phyloP scores from a whole-genome alignment of 2,888 invertebrate species.

The Dyspetes luteomarginatus region DNA sequence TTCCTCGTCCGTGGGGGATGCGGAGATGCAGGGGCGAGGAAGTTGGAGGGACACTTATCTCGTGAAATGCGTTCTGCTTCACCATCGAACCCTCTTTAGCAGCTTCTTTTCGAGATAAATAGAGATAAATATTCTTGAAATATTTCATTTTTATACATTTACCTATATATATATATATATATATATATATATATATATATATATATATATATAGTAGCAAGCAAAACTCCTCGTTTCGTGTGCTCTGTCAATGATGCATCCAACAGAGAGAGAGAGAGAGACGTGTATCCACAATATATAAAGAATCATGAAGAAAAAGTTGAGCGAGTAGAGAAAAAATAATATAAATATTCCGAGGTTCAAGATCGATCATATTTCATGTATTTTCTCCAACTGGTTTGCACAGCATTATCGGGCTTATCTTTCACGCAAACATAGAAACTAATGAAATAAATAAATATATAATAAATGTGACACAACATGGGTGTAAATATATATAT shows the following conservation, averaged over 20 bases:
- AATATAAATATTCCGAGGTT: not conserved
- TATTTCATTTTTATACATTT: conserved; percentile 14
- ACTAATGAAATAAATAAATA: not conserved
- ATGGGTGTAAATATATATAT: not conserved
- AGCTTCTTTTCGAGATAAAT: not conserved
- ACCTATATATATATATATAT: too few species aligned
- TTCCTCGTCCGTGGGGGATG: not conserved
- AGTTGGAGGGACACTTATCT: conserved; percentile 8
- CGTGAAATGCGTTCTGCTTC: conserved; percentile 33
- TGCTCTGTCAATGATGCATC: too few species aligned
- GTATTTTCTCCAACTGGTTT: not conserved
- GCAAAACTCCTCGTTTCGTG: too few species aligned
- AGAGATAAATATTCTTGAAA: conserved; percentile 30
- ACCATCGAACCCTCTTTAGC: conserved; percentile 14
- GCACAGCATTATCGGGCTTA: not conserved
- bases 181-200: too few species aligned
- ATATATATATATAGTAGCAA: not conserved
- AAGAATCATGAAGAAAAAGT: too few species aligned
- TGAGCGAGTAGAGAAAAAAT: not conserved
- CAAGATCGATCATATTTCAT: not conserved
- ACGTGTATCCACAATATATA: too few species aligned
- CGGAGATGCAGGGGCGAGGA: not conserved
- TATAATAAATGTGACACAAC: not conserved
- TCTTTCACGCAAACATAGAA: not conserved
- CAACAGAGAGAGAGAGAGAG: too few species aligned